Conservation (phyloP, 1,140 invertebrate species). For the Coptotermes formosanus region DNA sequence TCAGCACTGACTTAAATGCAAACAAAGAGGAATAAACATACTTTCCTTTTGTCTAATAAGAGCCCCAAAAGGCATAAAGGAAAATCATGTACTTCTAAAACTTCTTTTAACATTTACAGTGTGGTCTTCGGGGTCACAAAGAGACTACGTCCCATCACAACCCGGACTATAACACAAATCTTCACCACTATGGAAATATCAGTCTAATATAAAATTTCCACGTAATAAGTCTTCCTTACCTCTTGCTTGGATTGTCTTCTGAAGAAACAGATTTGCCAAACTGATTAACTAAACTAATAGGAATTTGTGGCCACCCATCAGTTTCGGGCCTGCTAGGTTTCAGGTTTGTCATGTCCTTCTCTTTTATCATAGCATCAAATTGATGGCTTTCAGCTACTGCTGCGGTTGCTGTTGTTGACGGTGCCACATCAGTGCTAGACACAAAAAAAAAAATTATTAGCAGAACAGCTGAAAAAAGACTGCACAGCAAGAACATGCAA, state of each 20-base stretch:
- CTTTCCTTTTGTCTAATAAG: no score
- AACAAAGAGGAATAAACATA: no score
- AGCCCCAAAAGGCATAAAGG: no score
- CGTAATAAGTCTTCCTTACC: background rate
- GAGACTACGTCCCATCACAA: no score
- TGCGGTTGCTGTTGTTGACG: background rate
- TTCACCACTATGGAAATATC: no score
- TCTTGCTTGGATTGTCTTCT: constrained; percentile 25
- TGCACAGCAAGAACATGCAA: no score
- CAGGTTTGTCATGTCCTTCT: background rate
- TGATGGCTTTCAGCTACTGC: background rate
- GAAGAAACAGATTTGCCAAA: constrained; percentile 39
- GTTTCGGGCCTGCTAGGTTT: constrained; percentile 24
- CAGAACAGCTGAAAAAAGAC: background rate
- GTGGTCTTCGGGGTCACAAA: no score
- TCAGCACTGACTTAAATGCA: no score
- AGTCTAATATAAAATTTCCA: no score
- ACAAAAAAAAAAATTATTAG: background rate
- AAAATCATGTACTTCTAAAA: no score
- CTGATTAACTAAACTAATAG: constrained; percentile 48
- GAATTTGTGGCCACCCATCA: constrained; percentile 52
- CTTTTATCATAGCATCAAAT: background rate
- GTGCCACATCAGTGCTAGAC: background rate
- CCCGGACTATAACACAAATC: no score
- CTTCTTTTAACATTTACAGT: no score